Conservation (phyloP, 2,888 invertebrate species). For the Volucella zonaria region DNA sequence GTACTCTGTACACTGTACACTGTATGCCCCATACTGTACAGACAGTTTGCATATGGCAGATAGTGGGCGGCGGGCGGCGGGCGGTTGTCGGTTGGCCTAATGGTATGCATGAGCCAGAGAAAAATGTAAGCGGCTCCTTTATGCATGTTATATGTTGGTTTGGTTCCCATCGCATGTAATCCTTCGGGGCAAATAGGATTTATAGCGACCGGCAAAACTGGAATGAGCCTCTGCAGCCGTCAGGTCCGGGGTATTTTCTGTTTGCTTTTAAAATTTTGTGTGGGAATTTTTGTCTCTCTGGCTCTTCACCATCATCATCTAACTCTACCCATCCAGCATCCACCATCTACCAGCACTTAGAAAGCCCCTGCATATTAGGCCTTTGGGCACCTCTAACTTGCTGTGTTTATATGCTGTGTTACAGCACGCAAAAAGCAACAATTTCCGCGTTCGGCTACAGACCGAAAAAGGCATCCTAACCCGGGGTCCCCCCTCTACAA, state of each 20-base stretch:
- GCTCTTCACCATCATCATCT: conserved; percentile 2
- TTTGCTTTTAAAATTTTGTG: conserved; percentile 56
- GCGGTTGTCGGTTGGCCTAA: neutral
- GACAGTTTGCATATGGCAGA: conserved; percentile 39
- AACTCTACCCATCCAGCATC: neutral
- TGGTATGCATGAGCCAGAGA: conserved; percentile 5
- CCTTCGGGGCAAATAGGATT: conserved; percentile 68
- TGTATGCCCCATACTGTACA: conserved; percentile 2
- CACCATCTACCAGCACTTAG: too few relatives aligned
- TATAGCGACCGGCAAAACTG: conserved; percentile 55
- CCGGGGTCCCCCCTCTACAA: too few relatives aligned
- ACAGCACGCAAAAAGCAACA: conserved; percentile 60
- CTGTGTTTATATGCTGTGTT: conserved; percentile 63
- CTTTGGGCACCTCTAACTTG: conserved; percentile 55
- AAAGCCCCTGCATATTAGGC: conserved; percentile 1
- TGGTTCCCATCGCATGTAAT: conserved; percentile 64
- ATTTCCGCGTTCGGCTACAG: conserved; percentile 13
- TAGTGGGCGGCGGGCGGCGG: conserved; percentile 24
- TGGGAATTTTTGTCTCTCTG: conserved; percentile 42
- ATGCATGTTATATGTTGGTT: conserved; percentile 67
- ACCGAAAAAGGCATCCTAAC: neutral
- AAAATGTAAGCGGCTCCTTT: conserved; percentile 64
- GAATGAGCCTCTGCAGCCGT: conserved; percentile 8
- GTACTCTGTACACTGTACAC: neutral
- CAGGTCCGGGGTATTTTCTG: conserved; percentile 34